phyloP scores from a whole-genome alignment of 2,797 vertebrate species.

The Enteromius viviparus region DNA sequence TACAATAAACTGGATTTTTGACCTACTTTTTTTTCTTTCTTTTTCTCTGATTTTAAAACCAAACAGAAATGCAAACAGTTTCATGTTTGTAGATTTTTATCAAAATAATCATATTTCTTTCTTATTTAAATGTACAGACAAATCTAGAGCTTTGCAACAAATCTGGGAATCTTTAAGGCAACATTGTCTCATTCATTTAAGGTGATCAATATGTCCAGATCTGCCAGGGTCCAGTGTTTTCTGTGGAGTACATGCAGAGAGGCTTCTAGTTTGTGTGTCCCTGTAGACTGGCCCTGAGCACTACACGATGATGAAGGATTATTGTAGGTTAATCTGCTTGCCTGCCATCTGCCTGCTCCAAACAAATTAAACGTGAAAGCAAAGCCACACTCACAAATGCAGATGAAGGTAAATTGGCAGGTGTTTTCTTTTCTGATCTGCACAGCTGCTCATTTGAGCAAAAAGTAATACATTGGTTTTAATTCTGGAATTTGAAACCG shows the following conservation, averaged over 20 bases:
- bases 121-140: neutral
- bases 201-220: neutral
- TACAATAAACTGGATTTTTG: conserved; percentile 20
- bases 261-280: conserved; percentile 60
- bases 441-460: conserved; percentile 29
- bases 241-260: conserved; percentile 32
- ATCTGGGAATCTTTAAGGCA: neutral
- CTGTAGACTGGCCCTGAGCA: conserved; percentile 69
- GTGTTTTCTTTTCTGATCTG: conserved; percentile 59
- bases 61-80: neutral
- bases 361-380: conserved; percentile 76
- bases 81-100: neutral
- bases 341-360: conserved; percentile 78
- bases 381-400: conserved; percentile 61
- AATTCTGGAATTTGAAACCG: neutral
- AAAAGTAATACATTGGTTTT: conserved; percentile 19
- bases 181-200: conserved; percentile 5
- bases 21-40: neutral
- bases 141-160: neutral
- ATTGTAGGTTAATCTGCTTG: conserved; percentile 83
- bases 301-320: conserved; percentile 82
- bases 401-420: conserved; percentile 65
- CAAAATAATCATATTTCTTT: neutral
- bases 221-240: conserved; percentile 10
- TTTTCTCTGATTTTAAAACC: neutral